Conservation (phyloP, 1,140 invertebrate species). For the Caenorhabditis elegans region DNA sequence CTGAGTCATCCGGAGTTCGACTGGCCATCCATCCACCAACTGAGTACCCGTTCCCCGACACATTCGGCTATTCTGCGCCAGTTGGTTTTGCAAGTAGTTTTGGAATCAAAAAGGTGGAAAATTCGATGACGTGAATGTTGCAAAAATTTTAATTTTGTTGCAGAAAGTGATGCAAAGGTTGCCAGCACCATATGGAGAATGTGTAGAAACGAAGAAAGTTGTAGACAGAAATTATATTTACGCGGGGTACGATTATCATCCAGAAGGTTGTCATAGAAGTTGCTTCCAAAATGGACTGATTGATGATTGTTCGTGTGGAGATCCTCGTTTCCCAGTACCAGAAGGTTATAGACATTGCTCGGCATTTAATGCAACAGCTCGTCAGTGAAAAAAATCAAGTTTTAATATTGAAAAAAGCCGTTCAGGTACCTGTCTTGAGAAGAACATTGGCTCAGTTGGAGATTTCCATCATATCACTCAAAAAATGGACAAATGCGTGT, state of each 20-base stretch:
- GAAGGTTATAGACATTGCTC: conserved; percentile 32
- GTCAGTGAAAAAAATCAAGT: background rate
- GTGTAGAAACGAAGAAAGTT: background rate
- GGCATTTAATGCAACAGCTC: conserved; percentile 44
- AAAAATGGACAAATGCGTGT: conserved; percentile 38
- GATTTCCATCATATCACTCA: conserved; percentile 46
- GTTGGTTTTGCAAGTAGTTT: conserved; percentile 48
- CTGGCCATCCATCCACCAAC: conserved; percentile 44
- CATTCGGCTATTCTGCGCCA: conserved; percentile 48
- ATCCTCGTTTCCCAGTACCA: conserved; percentile 43
- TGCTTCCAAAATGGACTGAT: conserved; percentile 45
- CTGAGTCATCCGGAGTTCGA: conserved; percentile 41
- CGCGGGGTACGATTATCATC: conserved; percentile 38
- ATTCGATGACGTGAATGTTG: background rate
- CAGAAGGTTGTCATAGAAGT: conserved; percentile 46
- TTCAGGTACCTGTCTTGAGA: conserved; percentile 39
- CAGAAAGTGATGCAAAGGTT: conserved; percentile 42
- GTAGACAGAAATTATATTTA: conserved; percentile 32
- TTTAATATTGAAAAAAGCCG: background rate
- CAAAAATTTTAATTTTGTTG: background rate
- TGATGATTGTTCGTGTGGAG: conserved; percentile 38
- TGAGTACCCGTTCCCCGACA: conserved; percentile 51
- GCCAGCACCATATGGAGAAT: conserved; percentile 36
- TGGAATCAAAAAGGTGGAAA: conserved; percentile 47
- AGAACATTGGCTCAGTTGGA: conserved; percentile 36